phyloP scores from a whole-genome alignment of 2,113 vertebrate species.

The Corvus hawaiiensis region DNA sequence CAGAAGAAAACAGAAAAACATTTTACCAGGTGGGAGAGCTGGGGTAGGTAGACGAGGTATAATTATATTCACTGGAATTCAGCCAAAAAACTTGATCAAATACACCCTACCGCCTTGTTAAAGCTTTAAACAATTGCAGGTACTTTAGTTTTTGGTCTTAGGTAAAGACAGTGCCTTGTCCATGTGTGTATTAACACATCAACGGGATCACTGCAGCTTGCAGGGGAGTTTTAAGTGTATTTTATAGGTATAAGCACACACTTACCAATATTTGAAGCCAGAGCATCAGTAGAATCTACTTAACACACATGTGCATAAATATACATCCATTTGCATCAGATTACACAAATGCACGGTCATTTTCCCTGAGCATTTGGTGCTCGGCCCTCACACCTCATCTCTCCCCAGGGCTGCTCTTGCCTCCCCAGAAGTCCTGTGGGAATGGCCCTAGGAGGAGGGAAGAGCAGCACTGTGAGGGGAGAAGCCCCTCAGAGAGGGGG shows the following conservation, averaged over 20 bases:
- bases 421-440: neutral
- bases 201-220: neutral
- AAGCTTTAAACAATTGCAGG: neutral
- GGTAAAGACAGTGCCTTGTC: neutral
- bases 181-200: accelerated
- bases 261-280: neutral
- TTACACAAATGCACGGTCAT: neutral
- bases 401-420: neutral
- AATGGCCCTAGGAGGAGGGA: neutral
- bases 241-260: neutral
- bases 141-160: neutral
- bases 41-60: neutral
- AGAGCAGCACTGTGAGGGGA: neutral
- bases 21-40: neutral
- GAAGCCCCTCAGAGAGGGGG: accelerated
- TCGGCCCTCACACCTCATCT: accelerated
- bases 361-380: neutral
- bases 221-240: neutral
- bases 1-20: neutral
- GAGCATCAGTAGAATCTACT: neutral
- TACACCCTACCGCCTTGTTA: neutral
- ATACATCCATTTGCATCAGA: neutral
- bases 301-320: constrained; percentile 39
- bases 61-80: neutral
- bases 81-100: neutral